Conservation (phyloP, 2,888 invertebrate genomes). For the Lasioglossum oenotherae region DNA sequence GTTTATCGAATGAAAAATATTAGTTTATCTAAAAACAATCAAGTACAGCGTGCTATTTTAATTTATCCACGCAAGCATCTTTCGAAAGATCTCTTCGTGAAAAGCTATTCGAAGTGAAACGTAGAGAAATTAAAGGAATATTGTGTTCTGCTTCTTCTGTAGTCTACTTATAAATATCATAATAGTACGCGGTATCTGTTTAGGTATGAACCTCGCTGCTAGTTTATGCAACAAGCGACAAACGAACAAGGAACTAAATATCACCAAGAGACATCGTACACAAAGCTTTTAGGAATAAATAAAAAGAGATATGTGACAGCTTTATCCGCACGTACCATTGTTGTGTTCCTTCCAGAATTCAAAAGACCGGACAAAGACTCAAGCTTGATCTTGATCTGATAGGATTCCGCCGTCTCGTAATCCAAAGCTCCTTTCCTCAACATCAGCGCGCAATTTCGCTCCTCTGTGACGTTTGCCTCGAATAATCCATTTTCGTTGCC, state of each 20-base stretch:
- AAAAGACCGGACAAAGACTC: slow-evolving; percentile 93
- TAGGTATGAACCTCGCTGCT: background rate
- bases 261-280: background rate
- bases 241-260: background rate
- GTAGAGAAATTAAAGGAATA: too few relatives aligned
- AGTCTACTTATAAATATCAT: background rate
- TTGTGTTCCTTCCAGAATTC: slow-evolving; percentile 90
- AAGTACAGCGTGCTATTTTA: too few relatives aligned
- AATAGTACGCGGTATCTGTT: background rate
- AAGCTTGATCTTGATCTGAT: slow-evolving; percentile 91
- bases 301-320: too few relatives aligned
- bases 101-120: too few relatives aligned
- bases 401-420: slow-evolving; percentile 91
- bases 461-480: slow-evolving; percentile 90
- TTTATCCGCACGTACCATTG: slow-evolving; percentile 83
- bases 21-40: too few relatives aligned
- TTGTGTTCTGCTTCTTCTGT: background rate
- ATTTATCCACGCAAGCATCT: too few relatives aligned
- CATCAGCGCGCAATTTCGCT: slow-evolving; percentile 93
- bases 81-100: too few relatives aligned
- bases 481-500: slow-evolving; percentile 92
- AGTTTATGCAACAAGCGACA: background rate
- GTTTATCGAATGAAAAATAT: background rate
- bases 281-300: background rate
- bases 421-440: slow-evolving; percentile 90